These are phyloP conservation scores for Brachyhypopomus gauderio DNA, from an alignment of 2,113 vertebrate genomes.

Conservation along the genomic window DNA sequence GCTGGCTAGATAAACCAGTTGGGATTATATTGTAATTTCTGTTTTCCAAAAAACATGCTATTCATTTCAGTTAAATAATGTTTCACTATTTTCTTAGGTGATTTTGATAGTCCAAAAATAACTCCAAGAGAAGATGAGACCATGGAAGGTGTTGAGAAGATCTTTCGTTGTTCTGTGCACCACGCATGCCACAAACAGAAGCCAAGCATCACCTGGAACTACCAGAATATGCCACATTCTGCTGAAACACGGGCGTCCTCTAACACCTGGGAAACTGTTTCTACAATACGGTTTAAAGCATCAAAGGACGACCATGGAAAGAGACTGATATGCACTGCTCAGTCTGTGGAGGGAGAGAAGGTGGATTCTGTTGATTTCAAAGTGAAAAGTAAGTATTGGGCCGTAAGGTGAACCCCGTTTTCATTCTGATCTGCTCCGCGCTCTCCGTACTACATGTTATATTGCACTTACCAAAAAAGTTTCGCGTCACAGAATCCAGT, in stretches of 20 bases:
- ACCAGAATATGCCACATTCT: constrained; percentile 1
- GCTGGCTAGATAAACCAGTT: no score
- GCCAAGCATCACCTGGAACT: constrained; percentile 12
- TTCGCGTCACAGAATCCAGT: no score
- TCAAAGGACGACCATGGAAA: constrained; percentile 24
- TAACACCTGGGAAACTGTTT: constrained; percentile 21
- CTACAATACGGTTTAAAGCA: constrained; percentile 25
- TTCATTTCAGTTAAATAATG: background rate
- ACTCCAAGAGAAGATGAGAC: constrained; percentile 15
- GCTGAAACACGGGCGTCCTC: background rate
- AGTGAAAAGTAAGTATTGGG: constrained; percentile 38
- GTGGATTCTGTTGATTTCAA: constrained; percentile 31
- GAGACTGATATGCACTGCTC: constrained; percentile 22
- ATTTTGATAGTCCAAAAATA: constrained; percentile 10
- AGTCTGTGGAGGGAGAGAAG: constrained; percentile 2
- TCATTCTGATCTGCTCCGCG: no score
- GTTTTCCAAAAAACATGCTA: background rate
- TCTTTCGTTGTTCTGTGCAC: constrained; percentile 23
- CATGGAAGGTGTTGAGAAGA: constrained; percentile 24
- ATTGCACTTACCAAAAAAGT: no score
- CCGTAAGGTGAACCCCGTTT: no score
- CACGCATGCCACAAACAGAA: constrained; percentile 31
- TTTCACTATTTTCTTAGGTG: background rate
- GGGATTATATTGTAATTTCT: no score
- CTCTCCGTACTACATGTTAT: no score